Percentiles rank a stretch among this genome's conserved stretches.
These are phyloP conservation scores for Electrophaes corylata DNA, from an alignment of 2,888 invertebrate species.

Conservation along the genomic window DNA sequence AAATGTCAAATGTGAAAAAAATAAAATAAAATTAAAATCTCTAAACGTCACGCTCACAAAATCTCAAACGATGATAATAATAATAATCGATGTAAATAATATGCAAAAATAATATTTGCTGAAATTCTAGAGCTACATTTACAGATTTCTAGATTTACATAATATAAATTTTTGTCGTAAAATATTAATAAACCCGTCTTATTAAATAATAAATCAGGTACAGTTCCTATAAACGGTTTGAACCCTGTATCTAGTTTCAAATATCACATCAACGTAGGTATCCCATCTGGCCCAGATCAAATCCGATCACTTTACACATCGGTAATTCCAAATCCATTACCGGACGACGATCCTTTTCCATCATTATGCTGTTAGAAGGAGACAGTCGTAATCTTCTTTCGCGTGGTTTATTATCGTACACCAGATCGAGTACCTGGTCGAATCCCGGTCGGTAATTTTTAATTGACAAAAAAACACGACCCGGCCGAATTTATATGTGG, in stretches of 20 bases:
- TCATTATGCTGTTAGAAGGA: constrained; percentile 35
- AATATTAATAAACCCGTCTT: background rate
- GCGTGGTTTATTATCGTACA: constrained; percentile 40
- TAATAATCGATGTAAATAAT: too few relatives aligned
- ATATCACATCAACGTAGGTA: constrained; percentile 19
- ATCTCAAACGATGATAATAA: too few relatives aligned
- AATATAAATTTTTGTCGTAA: too few relatives aligned
- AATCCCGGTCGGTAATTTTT: constrained; percentile 70
- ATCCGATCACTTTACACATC: constrained; percentile 40
- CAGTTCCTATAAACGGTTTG: background rate
- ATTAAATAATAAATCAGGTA: background rate
- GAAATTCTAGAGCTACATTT: too few relatives aligned
- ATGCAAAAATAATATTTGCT: too few relatives aligned
- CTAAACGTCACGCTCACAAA: too few relatives aligned
- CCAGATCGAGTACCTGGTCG: constrained; percentile 71
- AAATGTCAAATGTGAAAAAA: too few relatives aligned
- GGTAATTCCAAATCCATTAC: constrained; percentile 39
- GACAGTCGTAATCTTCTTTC: constrained; percentile 31
- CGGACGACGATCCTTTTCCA: constrained; percentile 35
- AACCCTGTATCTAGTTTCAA: constrained; percentile 20
- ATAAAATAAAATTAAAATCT: too few relatives aligned
- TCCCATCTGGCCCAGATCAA: constrained; percentile 29
- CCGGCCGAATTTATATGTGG: constrained; percentile 74
- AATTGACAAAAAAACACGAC: constrained; percentile 81
- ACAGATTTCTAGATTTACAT: too few relatives aligned